Percentiles rank a stretch among this genome's conserved stretches.
phyloP scores from a whole-genome alignment of 2,888 invertebrate species.

The Macrophya alboannulata region DNA sequence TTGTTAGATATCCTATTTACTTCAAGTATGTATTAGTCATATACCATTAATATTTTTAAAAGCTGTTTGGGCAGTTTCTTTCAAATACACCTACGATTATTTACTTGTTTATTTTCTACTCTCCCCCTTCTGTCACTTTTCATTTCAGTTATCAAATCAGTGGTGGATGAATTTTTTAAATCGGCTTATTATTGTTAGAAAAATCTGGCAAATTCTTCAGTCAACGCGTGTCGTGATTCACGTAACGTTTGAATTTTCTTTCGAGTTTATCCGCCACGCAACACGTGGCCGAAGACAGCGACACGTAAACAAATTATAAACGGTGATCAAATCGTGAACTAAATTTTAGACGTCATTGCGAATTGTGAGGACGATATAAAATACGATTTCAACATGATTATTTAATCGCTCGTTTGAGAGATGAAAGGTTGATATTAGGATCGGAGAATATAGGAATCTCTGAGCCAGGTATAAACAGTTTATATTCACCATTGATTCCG shows the following conservation, averaged over 20 bases:
- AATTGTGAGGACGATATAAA: neutral
- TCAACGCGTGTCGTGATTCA: neutral
- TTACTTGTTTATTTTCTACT: too few species aligned
- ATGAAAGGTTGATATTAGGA: neutral
- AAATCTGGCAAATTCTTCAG: too few species aligned
- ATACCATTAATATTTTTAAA: too few species aligned
- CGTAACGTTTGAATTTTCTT: neutral
- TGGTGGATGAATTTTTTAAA: too few species aligned
- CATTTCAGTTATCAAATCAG: too few species aligned
- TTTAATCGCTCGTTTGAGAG: neutral
- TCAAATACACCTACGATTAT: too few species aligned
- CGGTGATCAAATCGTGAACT: neutral
- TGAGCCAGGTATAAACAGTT: neutral
- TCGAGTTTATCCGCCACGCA: constrained; percentile 3
- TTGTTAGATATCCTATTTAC: too few species aligned
- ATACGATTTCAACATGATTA: neutral
- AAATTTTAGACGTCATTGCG: neutral
- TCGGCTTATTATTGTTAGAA: too few species aligned
- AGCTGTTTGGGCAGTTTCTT: too few species aligned
- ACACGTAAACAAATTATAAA: neutral
- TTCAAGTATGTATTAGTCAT: too few species aligned
- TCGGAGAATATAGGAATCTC: neutral
- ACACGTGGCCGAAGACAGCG: constrained; percentile 20
- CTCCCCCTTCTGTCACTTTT: too few species aligned
- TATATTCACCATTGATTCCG: too few species aligned